Evolutionary conservation across 1,140 invertebrate species (phyloP), one percentile per base, ranked within the genome.

Genomic region (Sitophilus oryzae): DNA sequence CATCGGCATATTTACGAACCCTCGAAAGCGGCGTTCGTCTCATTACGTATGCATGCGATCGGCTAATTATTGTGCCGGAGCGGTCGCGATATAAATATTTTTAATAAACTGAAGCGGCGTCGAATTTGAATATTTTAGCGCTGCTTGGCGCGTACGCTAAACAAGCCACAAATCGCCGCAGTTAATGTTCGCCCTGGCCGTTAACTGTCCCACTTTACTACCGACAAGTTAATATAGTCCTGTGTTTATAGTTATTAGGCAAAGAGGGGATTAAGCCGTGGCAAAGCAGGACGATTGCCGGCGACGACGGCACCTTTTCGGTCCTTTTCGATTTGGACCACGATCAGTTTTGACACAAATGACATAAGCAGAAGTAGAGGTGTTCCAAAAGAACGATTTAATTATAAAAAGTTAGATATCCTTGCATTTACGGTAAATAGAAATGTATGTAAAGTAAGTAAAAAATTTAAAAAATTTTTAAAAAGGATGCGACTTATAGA

Each of bases 191-290:
- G 43, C 50, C 34, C 40, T 19, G 25, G 58, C 50, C 59, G 62
- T 60, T 64, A 64, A 64, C 62, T 49, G 60, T 56, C 58, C 58
- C 53, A 62, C 54, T 64, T 64, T 64, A 64, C 58, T 57, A 57
- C 54, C 60, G 63, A 64, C 60, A 64, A 47, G 58, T 60, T 64
- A 64, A 64, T 64, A 62, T 60, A 64, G 59, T 57, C 57, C 40
- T 54, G 48, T 57, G 60, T 64, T 64, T 64, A 62, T 62, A 53
- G 57, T n/a, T n/a, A n/a, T n/a, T n/a, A n/a, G n/a, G n/a, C n/a
- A n/a, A n/a, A n/a, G n/a, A n/a, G n/a, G n/a, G n/a, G n/a, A n/a
- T n/a, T n/a, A n/a, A n/a, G n/a, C n/a, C n/a, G n/a, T n/a, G n/a
- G n/a, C n/a, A n/a, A n/a, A n/a, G n/a, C n/a, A n/a, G n/a, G n/a